Evolutionary conservation across 2,888 invertebrate species (phyloP).

Genomic region (Keiferia lycopersicella): DNA sequence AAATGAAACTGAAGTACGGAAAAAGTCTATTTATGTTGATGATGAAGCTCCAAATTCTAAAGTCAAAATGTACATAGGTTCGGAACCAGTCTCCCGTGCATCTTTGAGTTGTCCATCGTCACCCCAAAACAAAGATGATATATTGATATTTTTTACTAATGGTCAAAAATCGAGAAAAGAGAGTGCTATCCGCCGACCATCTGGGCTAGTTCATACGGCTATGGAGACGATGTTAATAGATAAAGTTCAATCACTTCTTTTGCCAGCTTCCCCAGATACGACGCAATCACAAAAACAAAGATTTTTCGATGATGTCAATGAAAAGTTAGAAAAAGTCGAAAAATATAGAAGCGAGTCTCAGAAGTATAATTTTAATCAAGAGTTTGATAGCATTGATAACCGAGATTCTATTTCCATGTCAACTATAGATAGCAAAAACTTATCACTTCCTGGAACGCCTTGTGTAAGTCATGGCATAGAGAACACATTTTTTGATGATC

Average conservation of each 20-base stretch:
- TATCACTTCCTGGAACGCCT: conserved; percentile 10
- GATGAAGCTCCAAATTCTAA: conserved; percentile 59
- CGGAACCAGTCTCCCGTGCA: conserved; percentile 68
- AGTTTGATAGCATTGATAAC: not conserved
- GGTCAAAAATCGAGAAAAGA: conserved; percentile 49
- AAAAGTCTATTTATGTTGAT: conserved; percentile 58
- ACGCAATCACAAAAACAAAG: conserved; percentile 49
- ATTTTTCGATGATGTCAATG: conserved; percentile 69
- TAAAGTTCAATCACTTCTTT: conserved; percentile 69
- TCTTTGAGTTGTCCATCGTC: conserved; percentile 63
- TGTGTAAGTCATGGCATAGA: not conserved
- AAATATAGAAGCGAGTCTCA: conserved; percentile 42
- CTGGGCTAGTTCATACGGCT: conserved; percentile 75
- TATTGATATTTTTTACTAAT: conserved; percentile 41
- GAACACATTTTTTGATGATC: conserved; percentile 7
- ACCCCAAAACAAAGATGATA: conserved; percentile 50
- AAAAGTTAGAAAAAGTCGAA: conserved; percentile 64
- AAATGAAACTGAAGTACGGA: conserved; percentile 48
- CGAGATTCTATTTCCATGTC: not conserved
- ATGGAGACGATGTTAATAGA: conserved; percentile 81
- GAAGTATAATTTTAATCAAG: not conserved
- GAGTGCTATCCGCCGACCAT: conserved; percentile 53
- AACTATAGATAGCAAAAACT: not conserved
- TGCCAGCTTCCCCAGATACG: conserved; percentile 65
- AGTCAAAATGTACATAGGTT: conserved; percentile 75